Conservation (phyloP, 2,888 invertebrate genomes). For the Colletes collaris region DNA sequence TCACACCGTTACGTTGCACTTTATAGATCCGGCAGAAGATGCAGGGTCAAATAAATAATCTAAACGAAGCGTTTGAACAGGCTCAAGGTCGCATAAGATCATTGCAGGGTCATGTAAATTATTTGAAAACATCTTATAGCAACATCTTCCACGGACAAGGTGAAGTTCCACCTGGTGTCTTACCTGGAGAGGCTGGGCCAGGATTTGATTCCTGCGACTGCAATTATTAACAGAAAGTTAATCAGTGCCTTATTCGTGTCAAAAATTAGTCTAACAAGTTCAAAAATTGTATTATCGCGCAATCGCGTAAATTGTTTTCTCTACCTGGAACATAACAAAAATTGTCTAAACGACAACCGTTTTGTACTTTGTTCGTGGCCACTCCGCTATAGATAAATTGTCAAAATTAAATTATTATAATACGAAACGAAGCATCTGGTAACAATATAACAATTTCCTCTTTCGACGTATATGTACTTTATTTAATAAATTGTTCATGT, state of each 20-base stretch:
- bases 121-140: constrained; percentile 84
- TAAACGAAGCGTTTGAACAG: constrained; percentile 88
- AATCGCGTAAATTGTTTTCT: constrained; percentile 23
- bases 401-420: constrained; percentile 22
- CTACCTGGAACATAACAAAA: constrained; percentile 21
- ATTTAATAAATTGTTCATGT: constrained; percentile 72
- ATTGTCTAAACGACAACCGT: constrained; percentile 8
- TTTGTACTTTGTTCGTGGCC: not conserved
- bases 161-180: constrained; percentile 63
- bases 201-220: constrained; percentile 80
- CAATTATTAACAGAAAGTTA: constrained; percentile 69
- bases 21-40: constrained; percentile 87
- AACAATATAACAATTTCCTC: constrained; percentile 24
- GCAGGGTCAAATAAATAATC: constrained; percentile 87
- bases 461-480: constrained; percentile 50
- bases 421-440: constrained; percentile 27
- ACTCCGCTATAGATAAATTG: not conserved
- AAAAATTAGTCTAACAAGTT: constrained; percentile 38
- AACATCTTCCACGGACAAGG: constrained; percentile 77
- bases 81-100: constrained; percentile 87
- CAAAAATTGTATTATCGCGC: not conserved
- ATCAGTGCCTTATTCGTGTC: constrained; percentile 20
- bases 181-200: constrained; percentile 64
- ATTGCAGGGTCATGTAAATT: constrained; percentile 87
- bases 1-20: not conserved